Percentiles rank a stretch among this genome's conserved stretches.
Conservation (phyloP, 2,113 vertebrate species). For the Coptodon rendalli region DNA sequence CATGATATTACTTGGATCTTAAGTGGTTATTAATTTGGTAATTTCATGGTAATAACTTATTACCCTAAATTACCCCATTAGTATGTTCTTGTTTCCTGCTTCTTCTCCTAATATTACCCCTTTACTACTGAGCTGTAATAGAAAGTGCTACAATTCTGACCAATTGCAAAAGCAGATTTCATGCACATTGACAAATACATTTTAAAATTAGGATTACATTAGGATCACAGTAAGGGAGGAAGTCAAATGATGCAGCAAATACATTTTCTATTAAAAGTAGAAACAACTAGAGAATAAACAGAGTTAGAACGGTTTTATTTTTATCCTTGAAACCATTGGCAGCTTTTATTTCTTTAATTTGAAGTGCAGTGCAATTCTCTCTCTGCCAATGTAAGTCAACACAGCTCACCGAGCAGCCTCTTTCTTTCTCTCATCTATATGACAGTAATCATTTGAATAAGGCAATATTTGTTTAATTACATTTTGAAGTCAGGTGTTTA, state of each 20-base stretch:
- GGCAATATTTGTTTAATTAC: neutral
- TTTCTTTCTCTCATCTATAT: neutral
- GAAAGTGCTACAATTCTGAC: neutral
- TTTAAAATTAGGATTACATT: neutral
- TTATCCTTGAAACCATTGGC: neutral
- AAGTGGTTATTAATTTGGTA: neutral
- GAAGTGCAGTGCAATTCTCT: neutral
- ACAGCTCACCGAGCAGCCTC: neutral
- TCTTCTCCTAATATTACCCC: neutral
- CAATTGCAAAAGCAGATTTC: neutral
- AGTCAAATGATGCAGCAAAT: neutral
- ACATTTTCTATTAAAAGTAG: neutral
- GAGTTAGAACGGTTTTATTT: neutral
- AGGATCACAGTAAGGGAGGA: neutral
- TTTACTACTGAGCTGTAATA: neutral
- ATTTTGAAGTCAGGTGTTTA: neutral
- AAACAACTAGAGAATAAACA: neutral
- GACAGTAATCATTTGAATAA: neutral
- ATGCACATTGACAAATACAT: neutral
- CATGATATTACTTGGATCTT: neutral
- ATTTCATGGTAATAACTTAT: neutral
- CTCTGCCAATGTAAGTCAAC: neutral
- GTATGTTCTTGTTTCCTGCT: neutral
- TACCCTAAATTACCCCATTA: neutral
- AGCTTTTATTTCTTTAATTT: neutral